Base-by-base conservation (phyloP, 2,888 invertebrate genomes). In the Deilephila elpenor region DNA sequence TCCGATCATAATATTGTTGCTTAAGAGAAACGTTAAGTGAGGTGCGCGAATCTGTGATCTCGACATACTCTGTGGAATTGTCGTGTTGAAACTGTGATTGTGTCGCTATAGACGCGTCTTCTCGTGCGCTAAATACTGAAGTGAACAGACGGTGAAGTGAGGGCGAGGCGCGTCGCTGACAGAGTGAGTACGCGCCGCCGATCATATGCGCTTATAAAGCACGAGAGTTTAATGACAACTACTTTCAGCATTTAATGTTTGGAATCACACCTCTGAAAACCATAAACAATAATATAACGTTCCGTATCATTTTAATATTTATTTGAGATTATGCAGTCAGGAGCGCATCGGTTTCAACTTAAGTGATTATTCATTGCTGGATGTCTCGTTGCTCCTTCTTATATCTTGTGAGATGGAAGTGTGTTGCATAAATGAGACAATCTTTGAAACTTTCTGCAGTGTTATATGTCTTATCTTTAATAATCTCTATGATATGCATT, bases 1-100 rank as follows among this genome's bases (percentile, higher is more conserved):
- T 67, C 67, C 25, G 17, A 67, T 51, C 25, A 14, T 51, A 67
- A 44, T 17, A 25, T 67, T 51, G 44, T 51, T 44, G 67, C 51
- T 51, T 67, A 25, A 82, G 82, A 78, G 74, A 71, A 77, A 82
- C 73, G 75, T 78, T 77, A 76, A 78, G 51, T 51, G 25, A 7
- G 25, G 67, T 67, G 67, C 67, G 51, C 67, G 67, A 25, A 67
- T 44, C 67, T 67, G 67, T 67, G 67, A 67, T 67, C 51, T 67
- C 25, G 20, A 51, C 51, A 44, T 44, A 53, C 32, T 53, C n/a
- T 51, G 34, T 7, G 7, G 32, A 14, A 51, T 20, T 34, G 71
- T 59, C 37, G 71, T 19, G 8, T 11, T 29, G 70, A 56, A 60
- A n/a, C 37, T 29, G n/a, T 32, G 37, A 19, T n/a, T 32, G 37